Base-by-base conservation (phyloP, 2,888 invertebrate species). In the Cyclophora albipunctata region DNA sequence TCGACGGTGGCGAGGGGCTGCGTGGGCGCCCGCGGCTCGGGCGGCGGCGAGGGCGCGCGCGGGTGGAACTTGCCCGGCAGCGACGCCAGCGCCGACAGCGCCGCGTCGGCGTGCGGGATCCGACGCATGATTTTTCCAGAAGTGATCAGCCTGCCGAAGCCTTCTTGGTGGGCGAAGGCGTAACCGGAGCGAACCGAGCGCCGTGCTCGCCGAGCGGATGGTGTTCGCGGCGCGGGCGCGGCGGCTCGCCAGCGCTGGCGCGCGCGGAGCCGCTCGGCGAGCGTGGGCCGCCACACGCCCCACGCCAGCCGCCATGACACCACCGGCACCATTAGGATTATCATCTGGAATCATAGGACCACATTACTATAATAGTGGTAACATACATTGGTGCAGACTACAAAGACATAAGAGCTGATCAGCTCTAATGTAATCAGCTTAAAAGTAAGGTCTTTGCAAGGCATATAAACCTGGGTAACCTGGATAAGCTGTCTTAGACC, bases 271-370 rank as follows among this genome's bases (percentile, higher is more conserved):
- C 97, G 85, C 74, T 99, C 98, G 4, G 96, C 94, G 60, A 99
- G 90, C 52, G 97, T 97, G 34, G 99, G 98, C 73, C 93, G 92
- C 52, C 96, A 94, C 86, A 97, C 95, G 63, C 96, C 92, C 81
- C 95, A 94, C 89, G 98, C 98, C 90, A 98, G 97, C 69, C 99
- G 92, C 93, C 96, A 96, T 59, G 97, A 96, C 64, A 98, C 91
- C 67, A 98, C 95, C 50, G 98, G 98, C 78, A 98, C 93, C 82
- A 98, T 94, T 61, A 98, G 92, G 70, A 98, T 93, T 71, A 93
- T 94, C 74, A 85, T 85, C 89, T 89, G 75, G 45, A 4, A 3
- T 34, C 5, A 34, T 7, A 42, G 20, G 7, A 20, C 20, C 20
- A 20, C n/a, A n/a, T n/a, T n/a, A n/a, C n/a, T n/a, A n/a, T n/a